Base-by-base conservation (phyloP, 2,113 vertebrate species). In the Eudyptes chrysolophus region DNA sequence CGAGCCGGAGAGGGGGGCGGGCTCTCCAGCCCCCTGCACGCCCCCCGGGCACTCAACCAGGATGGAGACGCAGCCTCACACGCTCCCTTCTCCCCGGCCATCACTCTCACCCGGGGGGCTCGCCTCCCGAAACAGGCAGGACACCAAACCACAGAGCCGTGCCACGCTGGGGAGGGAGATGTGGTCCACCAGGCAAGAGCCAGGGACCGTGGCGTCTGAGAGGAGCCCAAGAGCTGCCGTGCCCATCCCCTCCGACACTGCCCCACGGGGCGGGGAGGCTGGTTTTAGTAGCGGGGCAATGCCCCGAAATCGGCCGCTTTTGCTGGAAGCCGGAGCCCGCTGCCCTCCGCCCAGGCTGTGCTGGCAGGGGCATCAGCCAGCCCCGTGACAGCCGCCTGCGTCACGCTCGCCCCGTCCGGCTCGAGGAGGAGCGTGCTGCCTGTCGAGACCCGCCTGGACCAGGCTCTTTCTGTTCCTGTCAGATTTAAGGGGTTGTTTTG, bases 101-200 rank as follows among this genome's bases (percentile, higher is more conserved):
- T 21, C 7, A 3, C 70, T 22, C 18, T 21, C 10, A 10, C 32
- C 57, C 19, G 5, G 5, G 27, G 58, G 11, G 48, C 36, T 65
- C 17, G 2, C 42, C 36, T 42, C 58, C 62, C 16, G 2, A 3
- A 24, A 13, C 21, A 10, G 17, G 30, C 29, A 9, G 30, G 77
- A 54, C 30, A 3, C 38, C 5, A 6, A 21, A 4, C 6, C 7
- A 1, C 21, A 7, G n/a, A 62, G 58, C 46, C 2, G 1, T 0
- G 25, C 32, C 36, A 7, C 3, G 81, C n/a, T 7, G n/a, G 15
- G 40, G 57, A 44, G 46, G 36, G 34, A 48, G 55, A 34, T 7
- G 2, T 5, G 4, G 14, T 2, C 29, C 21, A 3, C 38, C 62
- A 9, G 38, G 49, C 14, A 13, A 16, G 49, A 21, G 36, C 48